Percentiles rank a stretch among this genome's conserved stretches.
phyloP scores from a whole-genome alignment of 1,140 invertebrate species.

The Pararge aegeria region DNA sequence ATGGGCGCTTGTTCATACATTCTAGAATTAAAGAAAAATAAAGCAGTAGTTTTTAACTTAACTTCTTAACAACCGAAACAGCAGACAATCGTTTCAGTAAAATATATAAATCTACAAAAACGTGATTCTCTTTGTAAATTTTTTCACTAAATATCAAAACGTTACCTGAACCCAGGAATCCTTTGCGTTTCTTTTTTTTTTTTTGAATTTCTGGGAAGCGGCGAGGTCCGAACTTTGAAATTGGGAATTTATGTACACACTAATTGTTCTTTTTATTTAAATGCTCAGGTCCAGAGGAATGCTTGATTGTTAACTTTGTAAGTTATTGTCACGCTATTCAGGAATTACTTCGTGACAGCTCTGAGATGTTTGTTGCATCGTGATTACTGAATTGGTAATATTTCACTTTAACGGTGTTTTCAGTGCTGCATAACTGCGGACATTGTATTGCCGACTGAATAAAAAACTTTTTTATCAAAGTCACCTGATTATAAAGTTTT shows the following conservation, averaged over 20 bases:
- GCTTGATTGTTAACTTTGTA: slow-evolving; percentile 9
- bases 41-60: too few species aligned
- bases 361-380: not conserved
- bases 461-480: not conserved
- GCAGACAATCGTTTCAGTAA: not conserved
- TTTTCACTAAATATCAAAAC: not conserved
- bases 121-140: too few species aligned
- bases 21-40: too few species aligned
- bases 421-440: not conserved
- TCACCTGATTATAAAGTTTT: not conserved
- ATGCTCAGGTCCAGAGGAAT: slow-evolving; percentile 10
- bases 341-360: slow-evolving; percentile 9
- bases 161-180: not conserved
- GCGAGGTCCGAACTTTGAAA: slow-evolving; percentile 3
- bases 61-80: too few species aligned
- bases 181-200: not conserved
- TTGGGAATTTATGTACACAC: slow-evolving; percentile 2
- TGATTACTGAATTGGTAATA: not conserved
- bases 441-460: not conserved
- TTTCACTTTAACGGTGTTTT: not conserved
- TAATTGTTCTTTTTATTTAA: slow-evolving; percentile 12
- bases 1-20: too few species aligned
- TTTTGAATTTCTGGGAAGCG: not conserved
- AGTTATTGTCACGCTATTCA: slow-evolving; percentile 14
- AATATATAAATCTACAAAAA: not conserved